A percentile compares a stretch with the other conserved stretches of the same genome.
phyloP scores from a whole-genome alignment of 2,797 vertebrate species.

The Gadopsis marmoratus region DNA sequence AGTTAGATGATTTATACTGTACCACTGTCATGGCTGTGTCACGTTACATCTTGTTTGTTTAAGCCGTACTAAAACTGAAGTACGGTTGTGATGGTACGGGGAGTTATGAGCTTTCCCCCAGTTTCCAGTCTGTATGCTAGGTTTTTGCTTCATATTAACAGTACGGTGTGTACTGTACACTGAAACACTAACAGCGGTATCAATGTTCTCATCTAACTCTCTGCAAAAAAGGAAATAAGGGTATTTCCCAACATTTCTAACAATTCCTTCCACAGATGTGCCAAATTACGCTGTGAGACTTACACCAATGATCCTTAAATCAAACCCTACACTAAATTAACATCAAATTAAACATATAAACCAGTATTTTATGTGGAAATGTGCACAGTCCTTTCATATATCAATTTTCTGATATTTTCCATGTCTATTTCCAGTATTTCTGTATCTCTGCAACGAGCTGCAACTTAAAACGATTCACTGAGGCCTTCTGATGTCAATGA shows the following conservation, averaged over 20 bases:
- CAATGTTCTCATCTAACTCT: neutral
- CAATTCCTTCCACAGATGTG: neutral
- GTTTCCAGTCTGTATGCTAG: neutral
- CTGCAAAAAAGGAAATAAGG: neutral
- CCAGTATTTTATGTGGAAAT: neutral
- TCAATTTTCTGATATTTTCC: neutral
- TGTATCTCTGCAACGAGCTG: conserved; percentile 3
- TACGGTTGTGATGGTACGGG: neutral
- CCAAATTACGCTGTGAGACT: neutral
- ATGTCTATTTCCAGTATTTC: neutral
- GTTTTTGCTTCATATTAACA: no score
- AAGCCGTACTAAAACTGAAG: no score
- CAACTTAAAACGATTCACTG: conserved; percentile 1
- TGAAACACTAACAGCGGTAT: no score
- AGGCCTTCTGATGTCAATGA: conserved; percentile 1
- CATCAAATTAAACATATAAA: neutral
- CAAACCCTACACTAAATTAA: neutral
- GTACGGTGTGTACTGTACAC: no score
- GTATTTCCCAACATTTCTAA: neutral
- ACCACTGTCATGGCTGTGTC: neutral
- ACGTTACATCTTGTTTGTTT: neutral
- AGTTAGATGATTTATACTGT: no score
- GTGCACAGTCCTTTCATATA: neutral
- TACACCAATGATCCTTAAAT: neutral
- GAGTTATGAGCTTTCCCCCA: neutral